phyloP scores from a whole-genome alignment of 2,113 vertebrate genomes.

The Corythoichthys intestinalis region DNA sequence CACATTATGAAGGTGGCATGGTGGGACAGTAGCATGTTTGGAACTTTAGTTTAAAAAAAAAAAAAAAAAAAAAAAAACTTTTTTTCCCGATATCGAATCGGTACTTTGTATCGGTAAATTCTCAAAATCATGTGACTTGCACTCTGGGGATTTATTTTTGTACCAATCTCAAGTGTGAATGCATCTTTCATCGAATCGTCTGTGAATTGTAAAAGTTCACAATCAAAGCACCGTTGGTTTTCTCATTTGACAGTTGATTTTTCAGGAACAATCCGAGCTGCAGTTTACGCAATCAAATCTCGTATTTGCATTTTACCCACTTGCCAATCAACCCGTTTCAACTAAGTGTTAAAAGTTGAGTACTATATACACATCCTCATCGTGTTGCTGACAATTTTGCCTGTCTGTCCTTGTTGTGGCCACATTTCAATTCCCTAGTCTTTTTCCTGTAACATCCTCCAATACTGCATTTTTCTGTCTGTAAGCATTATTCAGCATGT shows the following conservation, averaged over 20 bases:
- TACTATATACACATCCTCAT: background rate
- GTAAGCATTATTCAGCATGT: background rate
- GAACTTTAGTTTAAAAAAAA: too few species aligned
- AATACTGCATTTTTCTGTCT: background rate
- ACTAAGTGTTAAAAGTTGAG: background rate
- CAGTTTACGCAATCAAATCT: background rate
- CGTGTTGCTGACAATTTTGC: background rate
- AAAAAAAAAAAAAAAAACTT: too few species aligned
- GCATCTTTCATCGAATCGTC: background rate
- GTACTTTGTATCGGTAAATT: too few species aligned
- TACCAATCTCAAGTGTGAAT: background rate
- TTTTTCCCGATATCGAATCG: too few species aligned
- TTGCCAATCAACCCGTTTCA: background rate
- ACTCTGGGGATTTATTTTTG: too few species aligned
- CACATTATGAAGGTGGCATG: too few species aligned
- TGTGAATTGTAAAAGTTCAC: background rate
- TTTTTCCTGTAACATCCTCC: background rate
- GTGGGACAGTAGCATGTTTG: too few species aligned
- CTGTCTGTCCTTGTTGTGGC: background rate
- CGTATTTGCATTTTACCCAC: background rate
- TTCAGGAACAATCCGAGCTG: background rate
- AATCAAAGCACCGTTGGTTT: background rate
- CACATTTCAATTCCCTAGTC: background rate
- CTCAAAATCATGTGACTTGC: too few species aligned
- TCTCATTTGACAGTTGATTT: background rate